Evolutionary conservation across 2,888 invertebrate genomes (phyloP).

Genomic region (Monopis laevigella): DNA sequence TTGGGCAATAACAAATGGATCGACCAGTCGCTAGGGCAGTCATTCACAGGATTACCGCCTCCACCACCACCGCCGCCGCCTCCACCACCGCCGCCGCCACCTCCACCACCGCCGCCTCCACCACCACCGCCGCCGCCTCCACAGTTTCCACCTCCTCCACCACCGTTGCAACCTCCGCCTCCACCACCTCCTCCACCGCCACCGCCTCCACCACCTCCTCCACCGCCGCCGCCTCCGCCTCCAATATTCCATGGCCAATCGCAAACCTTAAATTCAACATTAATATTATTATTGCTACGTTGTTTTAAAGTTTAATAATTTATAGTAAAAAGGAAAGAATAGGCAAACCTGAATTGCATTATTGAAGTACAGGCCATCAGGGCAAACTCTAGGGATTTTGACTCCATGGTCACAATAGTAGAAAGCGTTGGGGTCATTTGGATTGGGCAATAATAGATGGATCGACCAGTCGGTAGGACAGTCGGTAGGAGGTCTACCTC

Average conservation of each 20-base stretch:
- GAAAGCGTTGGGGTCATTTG: slow-evolving; percentile 11
- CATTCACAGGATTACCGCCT: too few species aligned
- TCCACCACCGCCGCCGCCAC: too few species aligned
- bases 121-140: too few species aligned
- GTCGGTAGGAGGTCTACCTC: neutral
- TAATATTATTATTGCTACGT: too few species aligned
- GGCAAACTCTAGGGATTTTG: neutral
- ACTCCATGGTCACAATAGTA: slow-evolving; percentile 13
- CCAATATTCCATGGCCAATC: slow-evolving; percentile 32
- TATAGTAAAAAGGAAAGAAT: neutral
- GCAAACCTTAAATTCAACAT: slow-evolving; percentile 24
- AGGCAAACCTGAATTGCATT: neutral
- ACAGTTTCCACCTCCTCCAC: too few species aligned
- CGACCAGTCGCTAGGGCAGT: too few species aligned
- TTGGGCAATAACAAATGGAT: too few species aligned
- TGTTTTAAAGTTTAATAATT: too few species aligned
- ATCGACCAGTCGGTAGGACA: slow-evolving; percentile 28
- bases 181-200: slow-evolving; percentile 3
- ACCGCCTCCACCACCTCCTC: slow-evolving; percentile 2
- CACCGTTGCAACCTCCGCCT: neutral
- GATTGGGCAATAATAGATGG: slow-evolving; percentile 12
- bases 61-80: too few species aligned
- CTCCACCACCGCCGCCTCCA: too few species aligned
- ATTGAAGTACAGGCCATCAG: neutral
- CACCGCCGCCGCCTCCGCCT: slow-evolving; percentile 21